Conservation (phyloP, 35 echinoderm and acorn worm species). For the Acanthaster planci region DNA sequence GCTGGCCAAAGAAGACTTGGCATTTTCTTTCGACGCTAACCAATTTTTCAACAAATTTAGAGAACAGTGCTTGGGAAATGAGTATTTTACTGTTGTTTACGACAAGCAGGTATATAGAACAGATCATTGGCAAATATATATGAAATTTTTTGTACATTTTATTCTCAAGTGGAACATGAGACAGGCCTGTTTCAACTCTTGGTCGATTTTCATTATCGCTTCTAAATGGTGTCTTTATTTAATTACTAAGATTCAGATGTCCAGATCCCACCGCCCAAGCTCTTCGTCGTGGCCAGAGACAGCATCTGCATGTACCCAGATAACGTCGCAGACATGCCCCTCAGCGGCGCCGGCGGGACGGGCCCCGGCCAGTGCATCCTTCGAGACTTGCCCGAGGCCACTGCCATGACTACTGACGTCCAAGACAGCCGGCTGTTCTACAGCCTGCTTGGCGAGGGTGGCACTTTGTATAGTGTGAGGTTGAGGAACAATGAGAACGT, state of each 20-base stretch:
- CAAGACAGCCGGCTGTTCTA: slow-evolving; percentile 67
- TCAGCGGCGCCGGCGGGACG: neutral
- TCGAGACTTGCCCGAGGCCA: slow-evolving; percentile 34
- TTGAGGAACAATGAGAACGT: slow-evolving; percentile 37
- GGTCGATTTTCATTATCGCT: no score
- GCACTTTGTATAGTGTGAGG: slow-evolving; percentile 29
- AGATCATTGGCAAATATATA: no score
- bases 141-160: no score
- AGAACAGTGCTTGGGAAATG: no score
- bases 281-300: slow-evolving; percentile 50
- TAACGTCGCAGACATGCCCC: slow-evolving; percentile 65
- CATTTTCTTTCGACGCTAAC: no score
- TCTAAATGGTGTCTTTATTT: neutral
- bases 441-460: slow-evolving; percentile 44
- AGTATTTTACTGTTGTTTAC: no score
- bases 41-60: no score
- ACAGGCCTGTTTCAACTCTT: no score
- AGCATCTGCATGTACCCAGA: slow-evolving; percentile 75
- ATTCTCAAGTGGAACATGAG: no score
- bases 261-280: slow-evolving; percentile 52
- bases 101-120: no score
- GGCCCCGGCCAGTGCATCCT: slow-evolving; percentile 63
- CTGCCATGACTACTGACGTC: slow-evolving; percentile 63
- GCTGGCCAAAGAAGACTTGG: no score
- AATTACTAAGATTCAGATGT: slow-evolving; percentile 39